A percentile compares a stretch with the other conserved stretches of the same genome.
Conservation (phyloP, 2,113 vertebrate species). For the Piprites chloris region DNA sequence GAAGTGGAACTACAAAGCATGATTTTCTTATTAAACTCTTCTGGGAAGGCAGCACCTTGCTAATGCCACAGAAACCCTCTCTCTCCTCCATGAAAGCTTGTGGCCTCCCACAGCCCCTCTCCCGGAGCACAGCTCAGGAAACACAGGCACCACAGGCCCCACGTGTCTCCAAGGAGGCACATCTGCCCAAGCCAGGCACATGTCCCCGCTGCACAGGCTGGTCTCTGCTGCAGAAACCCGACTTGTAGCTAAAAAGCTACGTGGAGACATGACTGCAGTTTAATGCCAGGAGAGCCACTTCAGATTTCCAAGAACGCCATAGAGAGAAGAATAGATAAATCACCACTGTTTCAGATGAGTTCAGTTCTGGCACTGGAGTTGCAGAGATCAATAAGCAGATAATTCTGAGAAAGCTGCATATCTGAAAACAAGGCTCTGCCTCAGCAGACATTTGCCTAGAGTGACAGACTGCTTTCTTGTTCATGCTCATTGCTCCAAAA, state of each 20-base stretch:
- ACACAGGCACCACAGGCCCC: accelerated
- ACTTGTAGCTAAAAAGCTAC: neutral
- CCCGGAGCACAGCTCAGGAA: neutral
- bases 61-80: neutral
- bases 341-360: neutral
- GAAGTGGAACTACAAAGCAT: neutral
- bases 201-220: neutral
- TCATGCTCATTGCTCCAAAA: neutral
- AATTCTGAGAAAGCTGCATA: neutral
- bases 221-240: accelerated
- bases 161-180: accelerated
- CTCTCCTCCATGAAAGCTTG: neutral
- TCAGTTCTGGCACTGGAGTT: neutral
- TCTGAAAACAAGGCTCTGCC: neutral
- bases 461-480: neutral
- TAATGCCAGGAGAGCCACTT: neutral
- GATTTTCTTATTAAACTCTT: neutral
- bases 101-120: neutral
- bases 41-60: neutral
- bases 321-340: neutral
- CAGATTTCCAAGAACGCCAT: neutral
- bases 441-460: neutral
- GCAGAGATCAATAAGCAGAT: neutral
- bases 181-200: neutral
- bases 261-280: neutral